phyloP scores from a whole-genome alignment of 2,888 invertebrate species.

The Sepioteuthis lessoniana region DNA sequence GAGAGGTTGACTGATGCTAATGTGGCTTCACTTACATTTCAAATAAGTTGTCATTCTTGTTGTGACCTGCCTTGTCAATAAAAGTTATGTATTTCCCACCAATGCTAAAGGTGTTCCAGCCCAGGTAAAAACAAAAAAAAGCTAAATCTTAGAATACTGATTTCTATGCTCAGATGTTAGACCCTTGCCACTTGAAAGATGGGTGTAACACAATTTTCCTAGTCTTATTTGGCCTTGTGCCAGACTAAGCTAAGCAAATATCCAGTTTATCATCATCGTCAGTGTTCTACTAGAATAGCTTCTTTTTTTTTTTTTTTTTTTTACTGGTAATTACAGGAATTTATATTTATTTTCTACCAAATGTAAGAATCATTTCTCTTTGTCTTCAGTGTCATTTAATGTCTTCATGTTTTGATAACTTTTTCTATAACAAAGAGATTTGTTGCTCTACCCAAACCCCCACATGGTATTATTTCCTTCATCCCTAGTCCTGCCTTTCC shows the following conservation, averaged over 20 bases:
- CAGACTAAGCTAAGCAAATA: neutral
- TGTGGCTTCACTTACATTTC: neutral
- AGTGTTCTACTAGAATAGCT: no score
- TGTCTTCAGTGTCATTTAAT: neutral
- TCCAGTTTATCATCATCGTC: neutral
- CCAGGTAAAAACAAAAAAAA: no score
- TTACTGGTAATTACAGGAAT: no score
- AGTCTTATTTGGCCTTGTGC: neutral
- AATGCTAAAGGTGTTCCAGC: no score
- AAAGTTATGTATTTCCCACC: neutral
- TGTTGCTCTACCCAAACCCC: neutral
- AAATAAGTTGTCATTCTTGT: neutral
- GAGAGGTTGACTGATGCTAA: no score
- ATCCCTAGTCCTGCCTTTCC: neutral
- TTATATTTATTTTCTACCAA: no score
- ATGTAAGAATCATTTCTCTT: neutral
- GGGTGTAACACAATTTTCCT: neutral
- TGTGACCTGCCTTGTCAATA: neutral
- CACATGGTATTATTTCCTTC: neutral
- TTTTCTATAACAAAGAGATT: neutral
- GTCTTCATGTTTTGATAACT: neutral
- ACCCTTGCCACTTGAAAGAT: neutral
- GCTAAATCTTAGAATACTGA: no score
- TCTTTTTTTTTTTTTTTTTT: no score
- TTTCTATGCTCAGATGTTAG: no score